Evolutionary conservation across 2,113 vertebrate genomes (phyloP), one percentile per base, ranked within the genome.

Genomic region (Gymnarchus niloticus): DNA sequence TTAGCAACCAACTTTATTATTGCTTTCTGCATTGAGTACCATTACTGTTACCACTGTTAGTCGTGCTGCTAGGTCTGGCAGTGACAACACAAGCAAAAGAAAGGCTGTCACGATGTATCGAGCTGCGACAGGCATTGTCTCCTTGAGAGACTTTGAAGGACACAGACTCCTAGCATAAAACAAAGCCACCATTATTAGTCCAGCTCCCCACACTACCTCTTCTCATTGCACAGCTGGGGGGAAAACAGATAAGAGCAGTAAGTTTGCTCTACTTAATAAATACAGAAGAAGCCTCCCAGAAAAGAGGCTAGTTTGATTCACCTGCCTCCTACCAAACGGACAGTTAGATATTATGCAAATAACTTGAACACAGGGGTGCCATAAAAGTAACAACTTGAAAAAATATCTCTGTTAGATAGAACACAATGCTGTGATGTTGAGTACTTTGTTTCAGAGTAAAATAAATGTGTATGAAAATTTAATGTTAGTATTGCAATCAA

Each of bases 111-210:
- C 17, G 37, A 44, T 23, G 23, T 17, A 37, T 8, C 44, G 23
- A 48, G 14, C 76, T 48, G 44, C 9, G 76, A 48, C 76, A 48
- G 41, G 44, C 23, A 41, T 1, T 5, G 44, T 48, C 76, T 78
- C 76, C 76, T 78, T 78, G 76, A n/a, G 21, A 10, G 41, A 78
- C 3, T 46, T 21, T 78, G 44, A 78, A 78, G 76, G 76, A n/a
- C 76, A 78, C 76, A 78, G 76, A n/a, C 76, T 78, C 76, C 76
- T 78, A 41, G 76, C 21, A 78, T 78, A 23, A 48, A 78, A 44
- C 44, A 78, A 78, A 78, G 76, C 76, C 44, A 48, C 76, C 41
- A 78, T 21, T 78, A 41, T 78, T 37, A 46, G 44, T n/a, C 41
- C 76, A 48, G 9, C 76, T 48, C 46, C 19, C 19, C 76, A 7